A percentile compares a stretch with the other conserved stretches of the same genome.
phyloP scores from a whole-genome alignment of 1,140 invertebrate species.

The Lepidotrigona ventralis region DNA sequence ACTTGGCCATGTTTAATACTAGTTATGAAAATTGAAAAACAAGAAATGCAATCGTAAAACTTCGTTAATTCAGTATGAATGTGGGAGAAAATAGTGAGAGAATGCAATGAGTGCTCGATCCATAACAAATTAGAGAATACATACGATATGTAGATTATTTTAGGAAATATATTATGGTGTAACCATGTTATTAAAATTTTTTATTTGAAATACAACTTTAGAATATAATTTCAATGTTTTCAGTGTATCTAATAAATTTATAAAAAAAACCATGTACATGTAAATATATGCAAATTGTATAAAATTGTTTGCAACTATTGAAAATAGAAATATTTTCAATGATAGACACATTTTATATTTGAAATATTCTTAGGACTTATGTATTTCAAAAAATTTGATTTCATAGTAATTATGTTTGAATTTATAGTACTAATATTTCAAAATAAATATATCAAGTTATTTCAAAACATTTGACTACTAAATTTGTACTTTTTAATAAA shows the following conservation, averaged over 20 bases:
- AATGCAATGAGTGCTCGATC: conserved; percentile 41
- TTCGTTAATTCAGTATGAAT: conserved; percentile 42
- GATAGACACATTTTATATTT: background rate
- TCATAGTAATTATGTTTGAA: background rate
- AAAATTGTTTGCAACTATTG: background rate
- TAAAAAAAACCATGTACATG: background rate
- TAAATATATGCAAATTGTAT: conserved; percentile 26
- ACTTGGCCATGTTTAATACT: background rate
- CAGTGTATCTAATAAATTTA: conserved; percentile 55
- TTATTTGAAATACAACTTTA: conserved; percentile 38
- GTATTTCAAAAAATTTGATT: background rate
- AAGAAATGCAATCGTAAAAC: conserved; percentile 14
- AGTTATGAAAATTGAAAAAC: conserved; percentile 32
- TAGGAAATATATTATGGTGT: conserved; percentile 40
- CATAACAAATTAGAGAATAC: conserved; percentile 45
- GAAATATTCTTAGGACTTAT: background rate
- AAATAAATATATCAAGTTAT: background rate
- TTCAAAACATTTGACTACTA: background rate
- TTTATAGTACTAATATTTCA: background rate
- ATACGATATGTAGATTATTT: conserved; percentile 47
- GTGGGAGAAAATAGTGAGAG: conserved; percentile 34
- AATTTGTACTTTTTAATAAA: background rate
- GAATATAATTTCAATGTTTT: conserved; percentile 38
- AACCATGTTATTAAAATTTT: conserved; percentile 51
- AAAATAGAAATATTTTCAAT: background rate